Base-by-base conservation (phyloP, 2,113 vertebrate species). In the Chelonoidis abingdonii region DNA sequence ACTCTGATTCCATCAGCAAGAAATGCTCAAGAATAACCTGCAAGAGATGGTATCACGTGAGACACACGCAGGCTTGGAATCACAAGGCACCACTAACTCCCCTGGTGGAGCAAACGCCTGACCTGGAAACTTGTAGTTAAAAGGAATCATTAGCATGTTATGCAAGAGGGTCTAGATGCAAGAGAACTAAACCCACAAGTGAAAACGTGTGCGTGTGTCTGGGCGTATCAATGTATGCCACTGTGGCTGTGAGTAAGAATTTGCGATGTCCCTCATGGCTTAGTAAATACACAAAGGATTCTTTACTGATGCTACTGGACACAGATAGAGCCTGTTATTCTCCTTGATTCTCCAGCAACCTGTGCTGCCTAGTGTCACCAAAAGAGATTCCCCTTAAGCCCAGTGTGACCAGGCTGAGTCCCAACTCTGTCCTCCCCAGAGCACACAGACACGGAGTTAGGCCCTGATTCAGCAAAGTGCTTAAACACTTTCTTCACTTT, bases 111-210 rank as follows among this genome's bases (percentile, higher is more conserved):
- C 49, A 80, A 92, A 88, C 0, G 29, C 72, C 93, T 97, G 95
- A 95, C 95, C 94, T 90, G 96, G 93, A 95, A 96, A 97, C 87
- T 44, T 90, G 84, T 41, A 90, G 94, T 89, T 89, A 88, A 94
- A 95, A 93, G 87, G 78, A 92, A 92, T 14, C 24, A 86, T 92
- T 80, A 86, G 69, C 29, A 90, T 80, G 7, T 93, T 94, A 90
- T 3, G 72, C 86, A 97, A 96, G 89, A 90, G 27, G 79, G 49
- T 88, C 78, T 38, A 52, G 92, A 53, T 0, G 11, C 29, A 93
- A 93, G 44, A 76, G 82, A 87, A 62, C 47, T 54, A 22, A 54
- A 54, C 53, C 53, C 53, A 54, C 19, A 54, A 1, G 19, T 91
- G 41, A 80, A 8, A 13, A 16, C 11, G 52, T 54, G 85, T 78